A percentile compares a stretch with the other conserved stretches of the same genome.
phyloP scores from a whole-genome alignment of 1,140 invertebrate genomes.

The Bombus haemorrhoidalis region DNA sequence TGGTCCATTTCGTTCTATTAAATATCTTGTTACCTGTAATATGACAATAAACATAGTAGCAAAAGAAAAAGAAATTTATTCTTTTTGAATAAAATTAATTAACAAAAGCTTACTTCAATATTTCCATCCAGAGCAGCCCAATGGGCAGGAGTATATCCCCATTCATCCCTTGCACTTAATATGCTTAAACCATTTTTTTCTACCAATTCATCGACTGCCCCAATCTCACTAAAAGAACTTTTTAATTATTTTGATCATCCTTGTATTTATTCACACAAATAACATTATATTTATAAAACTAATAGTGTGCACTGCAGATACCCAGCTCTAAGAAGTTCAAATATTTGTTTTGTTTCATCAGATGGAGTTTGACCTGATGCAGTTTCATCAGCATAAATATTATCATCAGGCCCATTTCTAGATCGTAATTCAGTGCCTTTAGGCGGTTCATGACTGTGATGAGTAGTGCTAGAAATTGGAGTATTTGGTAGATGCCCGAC shows the following conservation, averaged over 20 bases:
- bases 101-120: conserved; percentile 84
- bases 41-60: neutral
- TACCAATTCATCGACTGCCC: conserved; percentile 89
- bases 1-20: conserved; percentile 91
- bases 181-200: conserved; percentile 89
- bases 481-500: conserved; percentile 82
- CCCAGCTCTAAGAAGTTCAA: conserved; percentile 79
- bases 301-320: conserved; percentile 43
- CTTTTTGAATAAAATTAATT: neutral
- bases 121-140: conserved; percentile 95
- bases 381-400: conserved; percentile 78
- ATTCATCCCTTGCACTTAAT: conserved; percentile 91
- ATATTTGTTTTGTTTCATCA: conserved; percentile 78
- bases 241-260: neutral
- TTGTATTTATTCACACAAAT: neutral
- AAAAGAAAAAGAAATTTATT: neutral
- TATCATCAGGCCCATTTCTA: conserved; percentile 76
- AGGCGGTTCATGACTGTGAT: conserved; percentile 73
- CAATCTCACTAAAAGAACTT: conserved; percentile 84
- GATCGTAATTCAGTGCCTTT: conserved; percentile 63
- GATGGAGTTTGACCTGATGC: conserved; percentile 73
- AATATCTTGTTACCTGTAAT: conserved; percentile 88
- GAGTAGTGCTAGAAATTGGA: conserved; percentile 86
- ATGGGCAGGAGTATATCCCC: conserved; percentile 95
- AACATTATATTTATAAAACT: neutral